Conservation (phyloP, 2,113 vertebrate genomes). For the Rhinogobius similis region DNA sequence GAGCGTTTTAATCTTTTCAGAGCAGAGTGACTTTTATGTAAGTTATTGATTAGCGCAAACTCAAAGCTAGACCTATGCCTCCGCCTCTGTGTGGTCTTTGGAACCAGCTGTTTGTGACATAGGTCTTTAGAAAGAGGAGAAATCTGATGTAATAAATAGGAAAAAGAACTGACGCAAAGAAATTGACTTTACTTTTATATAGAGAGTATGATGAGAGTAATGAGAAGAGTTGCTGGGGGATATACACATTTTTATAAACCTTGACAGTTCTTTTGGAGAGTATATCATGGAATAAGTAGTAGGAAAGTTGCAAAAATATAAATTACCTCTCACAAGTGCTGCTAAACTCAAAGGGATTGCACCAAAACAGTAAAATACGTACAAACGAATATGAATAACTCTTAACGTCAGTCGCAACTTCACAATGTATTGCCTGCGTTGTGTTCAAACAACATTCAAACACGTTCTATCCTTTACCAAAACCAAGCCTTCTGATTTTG, state of each 20-base stretch:
- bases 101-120: slow-evolving; percentile 6
- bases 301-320: too few species aligned
- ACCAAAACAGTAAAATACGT: neutral
- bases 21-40: slow-evolving; percentile 9
- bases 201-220: neutral
- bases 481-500: neutral
- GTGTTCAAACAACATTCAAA: neutral
- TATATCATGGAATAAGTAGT: too few species aligned
- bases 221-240: too few species aligned
- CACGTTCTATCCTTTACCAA: neutral
- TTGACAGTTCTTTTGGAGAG: too few species aligned
- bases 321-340: too few species aligned
- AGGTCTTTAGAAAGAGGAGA: neutral
- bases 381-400: too few species aligned
- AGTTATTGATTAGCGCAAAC: slow-evolving; percentile 11
- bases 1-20: slow-evolving; percentile 10
- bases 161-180: neutral
- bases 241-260: too few species aligned
- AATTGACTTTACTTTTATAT: neutral
- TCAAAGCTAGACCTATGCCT: slow-evolving; percentile 1
- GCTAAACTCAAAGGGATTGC: neutral
- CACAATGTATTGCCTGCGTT: neutral
- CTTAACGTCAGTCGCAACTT: neutral
- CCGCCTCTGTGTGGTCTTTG: neutral
- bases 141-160: neutral